These are phyloP conservation scores for Chiroxiphia lanceolata DNA, from an alignment of 2,797 vertebrate species.

Conservation along the genomic window DNA sequence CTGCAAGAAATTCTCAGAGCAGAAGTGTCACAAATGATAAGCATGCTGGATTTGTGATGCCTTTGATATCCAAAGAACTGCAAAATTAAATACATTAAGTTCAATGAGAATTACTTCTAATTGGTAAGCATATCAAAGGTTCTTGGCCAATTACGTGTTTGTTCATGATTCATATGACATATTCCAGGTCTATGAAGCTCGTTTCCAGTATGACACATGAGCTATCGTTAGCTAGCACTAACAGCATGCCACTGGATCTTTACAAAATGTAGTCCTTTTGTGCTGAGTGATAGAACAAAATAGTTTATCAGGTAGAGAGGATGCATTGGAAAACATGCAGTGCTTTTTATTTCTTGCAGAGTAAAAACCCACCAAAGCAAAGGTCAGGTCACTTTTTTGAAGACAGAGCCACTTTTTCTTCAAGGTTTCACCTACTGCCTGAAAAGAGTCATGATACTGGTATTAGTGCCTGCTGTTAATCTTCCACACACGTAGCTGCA, in stretches of 20 bases:
- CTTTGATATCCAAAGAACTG: constrained; percentile 66
- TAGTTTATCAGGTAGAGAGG: constrained; percentile 73
- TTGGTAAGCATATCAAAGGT: constrained; percentile 75
- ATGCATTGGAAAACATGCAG: constrained; percentile 80
- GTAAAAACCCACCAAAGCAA: constrained; percentile 85
- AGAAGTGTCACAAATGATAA: constrained; percentile 68
- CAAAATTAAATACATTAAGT: constrained; percentile 46
- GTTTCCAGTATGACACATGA: constrained; percentile 58
- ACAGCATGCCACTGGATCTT: constrained; percentile 75
- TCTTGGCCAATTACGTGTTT: constrained; percentile 37
- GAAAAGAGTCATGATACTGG: constrained; percentile 82
- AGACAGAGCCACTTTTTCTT: constrained; percentile 87
- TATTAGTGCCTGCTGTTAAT: constrained; percentile 74
- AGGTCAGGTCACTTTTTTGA: constrained; percentile 86
- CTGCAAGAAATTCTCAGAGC: constrained; percentile 71
- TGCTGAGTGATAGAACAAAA: constrained; percentile 76
- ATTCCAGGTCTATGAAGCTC: constrained; percentile 64
- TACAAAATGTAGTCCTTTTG: constrained; percentile 72
- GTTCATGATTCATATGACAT: constrained; percentile 63
- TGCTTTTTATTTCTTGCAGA: constrained; percentile 80
- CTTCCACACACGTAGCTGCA: constrained; percentile 36
- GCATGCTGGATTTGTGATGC: constrained; percentile 75
- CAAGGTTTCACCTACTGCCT: constrained; percentile 87
- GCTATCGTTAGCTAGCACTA: constrained; percentile 68
- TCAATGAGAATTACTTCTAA: constrained; percentile 51